These are phyloP conservation scores for Sipha maydis DNA, from an alignment of 2,888 invertebrate species.

Conservation along the genomic window DNA sequence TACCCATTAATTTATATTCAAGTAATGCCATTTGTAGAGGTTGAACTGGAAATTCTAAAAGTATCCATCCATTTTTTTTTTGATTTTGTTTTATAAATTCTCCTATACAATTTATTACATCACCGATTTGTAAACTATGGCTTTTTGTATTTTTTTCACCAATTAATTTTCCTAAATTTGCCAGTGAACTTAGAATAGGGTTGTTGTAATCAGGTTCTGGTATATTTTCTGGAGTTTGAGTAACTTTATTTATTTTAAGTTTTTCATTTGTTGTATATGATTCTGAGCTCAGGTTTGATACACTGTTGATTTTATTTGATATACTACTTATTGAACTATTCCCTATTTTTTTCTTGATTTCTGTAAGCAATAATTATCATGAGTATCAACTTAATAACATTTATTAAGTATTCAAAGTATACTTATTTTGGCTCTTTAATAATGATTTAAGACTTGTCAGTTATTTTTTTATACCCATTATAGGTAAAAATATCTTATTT, in stretches of 20 bases:
- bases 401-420: too few species aligned
- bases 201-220: constrained; percentile 46
- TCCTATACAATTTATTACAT: constrained; percentile 27
- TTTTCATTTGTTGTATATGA: constrained; percentile 1
- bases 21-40: constrained; percentile 51
- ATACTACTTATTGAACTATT: constrained; percentile 1
- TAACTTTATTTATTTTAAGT: constrained; percentile 15
- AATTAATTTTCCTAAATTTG: constrained; percentile 42
- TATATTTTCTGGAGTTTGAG: constrained; percentile 52
- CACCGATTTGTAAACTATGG: constrained; percentile 37
- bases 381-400: too few species aligned
- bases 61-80: constrained; percentile 34
- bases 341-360: background rate
- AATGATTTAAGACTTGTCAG: too few species aligned
- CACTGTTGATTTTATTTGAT: background rate
- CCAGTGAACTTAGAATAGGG: constrained; percentile 48
- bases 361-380: background rate
- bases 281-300: background rate
- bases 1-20: constrained; percentile 41
- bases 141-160: constrained; percentile 21
- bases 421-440: too few species aligned
- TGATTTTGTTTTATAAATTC: constrained; percentile 38
- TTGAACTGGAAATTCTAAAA: constrained; percentile 38
- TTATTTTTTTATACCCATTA: too few species aligned
- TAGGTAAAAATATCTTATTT: too few species aligned